phyloP scores from a whole-genome alignment of 2,113 vertebrate genomes.

The Cyanoderma ruficeps region DNA sequence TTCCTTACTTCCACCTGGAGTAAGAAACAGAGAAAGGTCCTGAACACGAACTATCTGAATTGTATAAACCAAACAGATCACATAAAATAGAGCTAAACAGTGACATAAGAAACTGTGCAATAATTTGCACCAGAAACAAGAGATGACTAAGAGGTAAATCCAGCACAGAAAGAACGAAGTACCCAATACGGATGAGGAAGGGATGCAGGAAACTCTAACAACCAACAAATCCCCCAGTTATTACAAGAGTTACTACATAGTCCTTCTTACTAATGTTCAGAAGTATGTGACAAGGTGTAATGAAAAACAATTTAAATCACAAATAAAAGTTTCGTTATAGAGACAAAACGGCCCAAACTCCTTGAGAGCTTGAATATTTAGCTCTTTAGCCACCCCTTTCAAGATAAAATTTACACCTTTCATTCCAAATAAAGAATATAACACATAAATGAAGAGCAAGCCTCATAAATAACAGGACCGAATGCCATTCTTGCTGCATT shows the following conservation, averaged over 20 bases:
- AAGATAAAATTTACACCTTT: neutral
- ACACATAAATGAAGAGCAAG: neutral
- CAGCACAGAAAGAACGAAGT: neutral
- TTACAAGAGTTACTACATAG: neutral
- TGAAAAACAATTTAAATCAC: neutral
- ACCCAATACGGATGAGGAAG: neutral
- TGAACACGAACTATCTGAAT: neutral
- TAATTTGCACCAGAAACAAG: neutral
- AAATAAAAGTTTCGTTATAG: neutral
- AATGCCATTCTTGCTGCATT: neutral
- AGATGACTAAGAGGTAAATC: neutral
- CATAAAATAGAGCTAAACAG: neutral
- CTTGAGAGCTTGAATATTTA: neutral
- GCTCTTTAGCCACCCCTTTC: neutral
- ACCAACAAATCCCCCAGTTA: neutral
- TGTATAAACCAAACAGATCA: neutral
- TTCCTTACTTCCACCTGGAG: neutral
- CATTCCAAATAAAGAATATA: neutral
- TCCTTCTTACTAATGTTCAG: neutral
- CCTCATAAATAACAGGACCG: neutral
- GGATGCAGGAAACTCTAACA: neutral
- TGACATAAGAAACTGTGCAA: neutral
- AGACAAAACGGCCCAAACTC: neutral
- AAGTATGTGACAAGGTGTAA: neutral
- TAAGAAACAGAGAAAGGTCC: neutral